A percentile compares a stretch with the other conserved stretches of the same genome.
These are phyloP conservation scores for Eubasilissa regina DNA, from an alignment of 1,140 invertebrate species.

Conservation along the genomic window DNA sequence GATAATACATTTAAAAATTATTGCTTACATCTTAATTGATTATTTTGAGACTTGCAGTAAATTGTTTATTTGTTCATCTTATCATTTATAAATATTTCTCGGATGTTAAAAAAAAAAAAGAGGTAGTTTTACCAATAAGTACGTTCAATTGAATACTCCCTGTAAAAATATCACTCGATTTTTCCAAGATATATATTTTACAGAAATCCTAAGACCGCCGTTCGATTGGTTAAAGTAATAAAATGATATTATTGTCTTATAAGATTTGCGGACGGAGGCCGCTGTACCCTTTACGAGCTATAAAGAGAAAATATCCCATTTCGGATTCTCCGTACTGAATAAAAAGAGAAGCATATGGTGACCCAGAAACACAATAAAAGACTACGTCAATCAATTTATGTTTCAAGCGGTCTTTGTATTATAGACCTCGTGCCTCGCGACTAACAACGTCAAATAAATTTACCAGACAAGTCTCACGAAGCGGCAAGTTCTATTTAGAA, in stretches of 20 bases:
- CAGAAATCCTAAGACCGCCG: background rate
- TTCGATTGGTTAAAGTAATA: background rate
- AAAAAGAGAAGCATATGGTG: conserved; percentile 5
- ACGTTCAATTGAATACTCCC: too few relatives aligned
- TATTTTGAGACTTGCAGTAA: too few relatives aligned
- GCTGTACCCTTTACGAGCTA: conserved; percentile 10
- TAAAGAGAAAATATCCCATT: conserved; percentile 27
- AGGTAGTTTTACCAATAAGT: too few relatives aligned
- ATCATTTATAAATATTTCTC: too few relatives aligned
- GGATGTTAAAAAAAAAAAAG: too few relatives aligned
- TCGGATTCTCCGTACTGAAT: conserved; percentile 18
- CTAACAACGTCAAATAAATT: conserved; percentile 17
- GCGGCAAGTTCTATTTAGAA: too few relatives aligned
- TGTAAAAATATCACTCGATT: too few relatives aligned
- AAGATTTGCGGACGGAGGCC: background rate
- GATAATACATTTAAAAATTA: too few relatives aligned
- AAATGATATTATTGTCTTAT: background rate
- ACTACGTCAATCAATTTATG: conserved; percentile 37
- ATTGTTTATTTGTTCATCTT: too few relatives aligned
- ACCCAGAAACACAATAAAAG: conserved; percentile 27
- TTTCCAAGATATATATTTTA: too few relatives aligned
- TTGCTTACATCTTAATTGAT: too few relatives aligned
- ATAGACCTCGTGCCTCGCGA: conserved; percentile 8
- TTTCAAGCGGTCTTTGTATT: conserved; percentile 7
- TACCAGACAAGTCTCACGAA: background rate